Evolutionary conservation across 2,888 invertebrate species (phyloP), one percentile per base, ranked within the genome.

Genomic region (Chalcis sispes): DNA sequence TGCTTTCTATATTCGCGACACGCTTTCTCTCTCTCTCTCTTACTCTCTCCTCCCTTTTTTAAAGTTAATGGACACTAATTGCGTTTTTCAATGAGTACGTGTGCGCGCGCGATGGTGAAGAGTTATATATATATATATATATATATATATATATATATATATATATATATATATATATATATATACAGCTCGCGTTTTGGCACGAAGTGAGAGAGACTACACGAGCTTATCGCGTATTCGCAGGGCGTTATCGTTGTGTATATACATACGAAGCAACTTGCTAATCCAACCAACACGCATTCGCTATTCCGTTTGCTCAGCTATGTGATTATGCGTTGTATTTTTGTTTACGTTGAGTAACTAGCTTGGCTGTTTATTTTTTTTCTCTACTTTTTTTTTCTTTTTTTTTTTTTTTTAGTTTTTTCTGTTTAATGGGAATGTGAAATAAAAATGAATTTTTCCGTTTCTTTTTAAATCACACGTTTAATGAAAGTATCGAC

Each of bases 41-140:
- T 27, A 0, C 27, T 15, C 8, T 23, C 4, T 15, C 20, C n/a
- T n/a, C 15, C 18, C 8, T 25, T 32, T 15, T 42, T 2, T n/a
- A 0, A 29, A 13, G 8, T 13, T 66, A 66, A 66, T 66, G 50
- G 42, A 52, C 48, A 48, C 69, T 77, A 77, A 77, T 73, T 70
- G 69, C 70, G 8, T 73, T 73, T 73, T 73, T 77, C 73, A 65
- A 65, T 70, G 69, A 59, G 52, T 27, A 25, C 48, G 8, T 48
- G 32, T 27, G 25, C 29, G 15, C 7, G 32, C 23, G 48, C 36
- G 10, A 7, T 25, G 13, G 2, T n/a, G n/a, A n/a, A n/a, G n/a
- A n/a, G n/a, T n/a, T n/a, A n/a, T n/a, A n/a, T n/a, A n/a, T n/a
- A n/a, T n/a, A n/a, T n/a, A n/a, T n/a, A n/a, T n/a, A n/a, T n/a